phyloP scores from a whole-genome alignment of 2,113 vertebrate species.

The Lipotes vexillifer region DNA sequence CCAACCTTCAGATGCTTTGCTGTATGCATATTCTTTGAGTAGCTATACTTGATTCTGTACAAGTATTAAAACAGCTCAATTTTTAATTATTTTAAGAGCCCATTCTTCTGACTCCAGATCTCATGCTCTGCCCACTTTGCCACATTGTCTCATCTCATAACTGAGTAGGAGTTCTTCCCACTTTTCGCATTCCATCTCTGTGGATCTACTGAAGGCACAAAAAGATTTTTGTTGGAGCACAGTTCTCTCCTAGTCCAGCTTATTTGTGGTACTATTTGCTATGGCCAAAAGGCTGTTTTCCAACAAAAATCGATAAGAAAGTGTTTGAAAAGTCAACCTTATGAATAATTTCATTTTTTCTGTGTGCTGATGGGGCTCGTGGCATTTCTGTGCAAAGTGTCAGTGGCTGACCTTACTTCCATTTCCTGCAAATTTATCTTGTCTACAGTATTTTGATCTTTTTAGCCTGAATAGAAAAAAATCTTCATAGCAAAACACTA shows the following conservation, averaged over 20 bases:
- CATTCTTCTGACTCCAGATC: neutral
- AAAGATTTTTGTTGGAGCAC: neutral
- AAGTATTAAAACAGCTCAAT: neutral
- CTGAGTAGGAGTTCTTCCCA: slow-evolving; percentile 19
- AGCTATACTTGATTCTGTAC: neutral
- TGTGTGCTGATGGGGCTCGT: neutral
- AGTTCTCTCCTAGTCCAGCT: neutral
- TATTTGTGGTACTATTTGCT: neutral
- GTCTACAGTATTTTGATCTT: slow-evolving; percentile 39
- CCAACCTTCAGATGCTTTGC: neutral
- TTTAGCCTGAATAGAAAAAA: slow-evolving; percentile 1
- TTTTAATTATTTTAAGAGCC: neutral
- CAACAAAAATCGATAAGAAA: slow-evolving; percentile 9
- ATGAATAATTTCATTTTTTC: slow-evolving; percentile 48
- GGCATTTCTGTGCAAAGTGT: slow-evolving; percentile 40
- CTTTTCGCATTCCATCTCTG: neutral
- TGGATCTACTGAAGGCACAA: neutral
- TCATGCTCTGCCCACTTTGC: neutral
- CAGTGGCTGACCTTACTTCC: slow-evolving; percentile 24
- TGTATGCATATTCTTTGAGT: neutral
- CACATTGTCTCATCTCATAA: neutral
- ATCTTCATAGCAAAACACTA: neutral
- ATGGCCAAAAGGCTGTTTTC: slow-evolving; percentile 10
- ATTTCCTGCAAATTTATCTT: slow-evolving; percentile 54
- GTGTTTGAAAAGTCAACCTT: slow-evolving; percentile 47